These are phyloP conservation scores for Drosophila acutilabella DNA, from an alignment of 2,888 invertebrate species.

Conservation along the genomic window DNA sequence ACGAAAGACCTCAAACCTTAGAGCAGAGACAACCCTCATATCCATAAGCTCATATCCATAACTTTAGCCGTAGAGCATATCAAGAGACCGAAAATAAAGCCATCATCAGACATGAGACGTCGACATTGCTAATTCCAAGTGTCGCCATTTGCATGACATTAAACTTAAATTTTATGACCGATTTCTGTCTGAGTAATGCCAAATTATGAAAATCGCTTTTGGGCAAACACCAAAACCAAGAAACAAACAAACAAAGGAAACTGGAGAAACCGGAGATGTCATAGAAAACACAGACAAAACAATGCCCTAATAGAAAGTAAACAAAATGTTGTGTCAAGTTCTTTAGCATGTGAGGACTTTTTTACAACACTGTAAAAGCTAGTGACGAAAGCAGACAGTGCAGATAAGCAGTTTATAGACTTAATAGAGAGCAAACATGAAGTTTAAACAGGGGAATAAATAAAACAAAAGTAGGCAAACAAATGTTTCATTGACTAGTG, in stretches of 20 bases:
- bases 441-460: no score
- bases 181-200: constrained; percentile 59
- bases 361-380: background rate
- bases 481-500: no score
- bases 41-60: constrained; percentile 35
- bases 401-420: no score
- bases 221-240: constrained; percentile 22
- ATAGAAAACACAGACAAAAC: constrained; percentile 10
- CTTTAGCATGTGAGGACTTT: constrained; percentile 4
- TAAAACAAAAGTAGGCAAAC: no score
- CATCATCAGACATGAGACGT: constrained; percentile 54
- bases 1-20: background rate
- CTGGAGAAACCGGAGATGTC: constrained; percentile 28
- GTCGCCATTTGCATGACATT: constrained; percentile 74
- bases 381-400: no score
- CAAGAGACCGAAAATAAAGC: constrained; percentile 61
- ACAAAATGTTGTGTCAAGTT: constrained; percentile 8
- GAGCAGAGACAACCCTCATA: constrained; percentile 14
- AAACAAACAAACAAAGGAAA: constrained; percentile 37
- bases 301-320: constrained; percentile 24
- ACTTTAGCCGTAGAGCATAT: constrained; percentile 29
- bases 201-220: constrained; percentile 53
- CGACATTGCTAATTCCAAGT: constrained; percentile 68
- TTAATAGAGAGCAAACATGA: no score
- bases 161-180: constrained; percentile 73